These are phyloP conservation scores for Drosophila kohkoa DNA, from an alignment of 1,140 invertebrate species.

Conservation along the genomic window DNA sequence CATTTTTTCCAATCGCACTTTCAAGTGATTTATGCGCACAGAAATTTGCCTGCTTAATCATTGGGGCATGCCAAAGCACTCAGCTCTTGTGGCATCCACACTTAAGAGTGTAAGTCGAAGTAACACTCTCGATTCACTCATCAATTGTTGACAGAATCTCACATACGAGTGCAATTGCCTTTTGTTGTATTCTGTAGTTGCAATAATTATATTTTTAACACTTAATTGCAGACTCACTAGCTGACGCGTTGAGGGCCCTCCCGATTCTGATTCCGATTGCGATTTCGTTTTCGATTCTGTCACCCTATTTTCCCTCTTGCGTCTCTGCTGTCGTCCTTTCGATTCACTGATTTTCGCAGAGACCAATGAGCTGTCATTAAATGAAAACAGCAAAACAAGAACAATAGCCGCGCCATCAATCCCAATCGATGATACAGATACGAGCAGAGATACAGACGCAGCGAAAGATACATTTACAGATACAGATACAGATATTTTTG, in stretches of 20 bases:
- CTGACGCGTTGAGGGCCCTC: conserved; percentile 3
- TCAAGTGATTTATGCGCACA: conserved; percentile 72
- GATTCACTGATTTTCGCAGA: conserved; percentile 63
- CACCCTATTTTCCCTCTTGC: background rate
- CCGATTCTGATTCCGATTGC: background rate
- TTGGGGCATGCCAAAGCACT: conserved; percentile 26
- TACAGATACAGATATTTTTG: conserved; percentile 51
- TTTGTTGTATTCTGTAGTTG: conserved; percentile 42
- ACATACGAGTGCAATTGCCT: conserved; percentile 30
- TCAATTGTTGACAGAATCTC: conserved; percentile 52
- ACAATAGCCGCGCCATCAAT: conserved; percentile 80
- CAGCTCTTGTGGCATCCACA: conserved; percentile 6
- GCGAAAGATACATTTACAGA: conserved; percentile 42
- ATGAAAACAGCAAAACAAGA: conserved; percentile 77
- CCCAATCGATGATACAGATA: conserved; percentile 72
- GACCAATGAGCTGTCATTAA: conserved; percentile 84
- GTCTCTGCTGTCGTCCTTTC: conserved; percentile 8
- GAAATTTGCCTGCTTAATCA: conserved; percentile 59
- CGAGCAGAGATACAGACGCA: conserved; percentile 31
- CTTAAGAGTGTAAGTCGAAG: conserved; percentile 19
- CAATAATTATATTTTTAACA: conserved; percentile 84
- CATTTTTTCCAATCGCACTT: conserved; percentile 52
- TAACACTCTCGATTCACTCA: conserved; percentile 20
- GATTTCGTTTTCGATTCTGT: conserved; percentile 1
- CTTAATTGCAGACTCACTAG: conserved; percentile 77